Percentiles rank a stretch among this genome's conserved stretches.
Evolutionary conservation across 2,113 vertebrate species (phyloP).

Genomic region (Odontophorus gujanensis): DNA sequence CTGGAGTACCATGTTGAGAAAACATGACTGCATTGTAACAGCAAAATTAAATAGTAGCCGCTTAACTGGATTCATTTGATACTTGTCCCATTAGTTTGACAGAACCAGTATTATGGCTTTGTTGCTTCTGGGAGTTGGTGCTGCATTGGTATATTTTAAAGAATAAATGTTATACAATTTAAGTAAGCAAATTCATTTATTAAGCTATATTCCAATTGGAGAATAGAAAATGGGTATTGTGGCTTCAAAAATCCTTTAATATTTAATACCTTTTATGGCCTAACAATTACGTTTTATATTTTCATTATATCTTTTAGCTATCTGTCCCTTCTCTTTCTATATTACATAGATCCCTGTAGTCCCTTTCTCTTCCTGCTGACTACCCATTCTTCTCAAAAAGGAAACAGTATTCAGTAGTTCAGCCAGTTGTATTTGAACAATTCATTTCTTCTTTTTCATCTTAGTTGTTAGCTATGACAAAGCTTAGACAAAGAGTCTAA

Average conservation of each 20-base stretch:
- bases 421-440: not conserved
- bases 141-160: not conserved
- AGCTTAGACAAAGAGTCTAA: slow-evolving; percentile 15
- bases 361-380: not conserved
- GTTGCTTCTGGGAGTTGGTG: not conserved
- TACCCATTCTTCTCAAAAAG: not conserved
- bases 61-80: not conserved
- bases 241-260: not conserved
- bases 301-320: not conserved
- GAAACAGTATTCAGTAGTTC: slow-evolving; percentile 11
- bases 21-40: not conserved
- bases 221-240: not conserved
- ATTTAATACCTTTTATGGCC: not conserved
- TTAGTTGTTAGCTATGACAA: not conserved
- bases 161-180: not conserved
- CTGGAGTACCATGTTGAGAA: not conserved
- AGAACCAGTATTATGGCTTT: not conserved
- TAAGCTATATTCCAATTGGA: not conserved
- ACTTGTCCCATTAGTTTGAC: not conserved
- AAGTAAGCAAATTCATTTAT: not conserved
- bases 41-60: not conserved
- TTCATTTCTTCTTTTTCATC: slow-evolving; percentile 10
- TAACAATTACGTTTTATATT: not conserved
- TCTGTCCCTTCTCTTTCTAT: not conserved
- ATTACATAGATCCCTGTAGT: not conserved